These are phyloP conservation scores for Drosophila rhopaloa DNA, from an alignment of 1,140 invertebrate species.

Conservation along the genomic window DNA sequence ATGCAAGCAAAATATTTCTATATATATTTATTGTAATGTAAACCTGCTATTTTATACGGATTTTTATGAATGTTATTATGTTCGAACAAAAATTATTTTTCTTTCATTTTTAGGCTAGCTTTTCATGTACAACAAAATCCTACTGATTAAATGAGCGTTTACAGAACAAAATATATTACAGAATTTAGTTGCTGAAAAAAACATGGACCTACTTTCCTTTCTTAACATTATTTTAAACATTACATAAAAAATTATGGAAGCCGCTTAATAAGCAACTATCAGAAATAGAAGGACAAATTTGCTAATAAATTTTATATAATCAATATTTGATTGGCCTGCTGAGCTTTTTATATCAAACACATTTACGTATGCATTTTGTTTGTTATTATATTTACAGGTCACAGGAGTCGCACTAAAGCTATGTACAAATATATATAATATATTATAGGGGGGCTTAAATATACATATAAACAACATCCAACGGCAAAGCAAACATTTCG, in stretches of 20 bases:
- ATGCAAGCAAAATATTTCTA: neutral
- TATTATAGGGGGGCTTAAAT: constrained; percentile 17
- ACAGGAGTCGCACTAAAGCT: constrained; percentile 21
- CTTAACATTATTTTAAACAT: neutral
- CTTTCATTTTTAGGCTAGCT: too few relatives aligned
- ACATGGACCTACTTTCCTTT: neutral
- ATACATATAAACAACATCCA: constrained; percentile 29
- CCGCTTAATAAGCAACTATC: neutral
- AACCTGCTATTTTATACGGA: neutral
- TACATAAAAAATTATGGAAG: neutral
- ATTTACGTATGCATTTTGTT: neutral
- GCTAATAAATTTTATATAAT: constrained; percentile 5
- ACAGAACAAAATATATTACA: constrained; percentile 2
- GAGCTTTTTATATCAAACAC: constrained; percentile 18
- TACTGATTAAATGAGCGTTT: neutral
- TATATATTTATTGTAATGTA: neutral
- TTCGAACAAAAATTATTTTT: too few relatives aligned
- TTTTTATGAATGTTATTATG: neutral
- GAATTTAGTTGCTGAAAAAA: neutral
- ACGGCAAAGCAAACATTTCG: constrained; percentile 34
- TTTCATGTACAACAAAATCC: too few relatives aligned
- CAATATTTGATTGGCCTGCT: constrained; percentile 2
- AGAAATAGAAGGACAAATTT: neutral
- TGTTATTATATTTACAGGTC: constrained; percentile 35
- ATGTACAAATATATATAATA: constrained; percentile 25